Evolutionary conservation across 2,113 vertebrate species (phyloP).

Genomic region (Fregata magnificens): DNA sequence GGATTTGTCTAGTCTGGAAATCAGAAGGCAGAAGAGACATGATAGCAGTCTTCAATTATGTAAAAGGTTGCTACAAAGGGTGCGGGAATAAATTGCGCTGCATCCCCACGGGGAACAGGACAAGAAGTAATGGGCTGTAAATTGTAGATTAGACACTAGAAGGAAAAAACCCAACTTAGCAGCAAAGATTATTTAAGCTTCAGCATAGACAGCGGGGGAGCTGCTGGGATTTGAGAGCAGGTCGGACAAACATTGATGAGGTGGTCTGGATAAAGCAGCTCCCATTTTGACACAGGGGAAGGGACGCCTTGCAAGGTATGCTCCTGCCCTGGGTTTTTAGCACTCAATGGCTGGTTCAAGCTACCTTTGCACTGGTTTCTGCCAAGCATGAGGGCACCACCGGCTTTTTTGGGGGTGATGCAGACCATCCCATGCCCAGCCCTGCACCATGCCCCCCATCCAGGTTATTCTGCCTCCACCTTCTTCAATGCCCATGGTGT

Average conservation of each 20-base stretch:
- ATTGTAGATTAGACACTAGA: not conserved
- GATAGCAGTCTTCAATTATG: not conserved
- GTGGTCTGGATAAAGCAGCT: not conserved
- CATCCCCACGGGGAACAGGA: not conserved
- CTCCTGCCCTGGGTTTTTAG: not conserved
- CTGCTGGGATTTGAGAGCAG: not conserved
- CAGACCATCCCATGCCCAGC: not conserved
- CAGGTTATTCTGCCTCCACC: not conserved
- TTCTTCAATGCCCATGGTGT: not conserved
- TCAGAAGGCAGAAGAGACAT: not conserved
- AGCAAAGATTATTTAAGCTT: not conserved
- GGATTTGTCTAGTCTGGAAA: not conserved
- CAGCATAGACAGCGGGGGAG: not conserved
- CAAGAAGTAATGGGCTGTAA: slow-evolving; percentile 7
- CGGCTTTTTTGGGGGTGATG: not conserved
- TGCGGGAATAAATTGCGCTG: not conserved
- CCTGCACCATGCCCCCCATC: not conserved
- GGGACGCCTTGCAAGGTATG: not conserved
- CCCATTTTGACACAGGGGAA: not conserved
- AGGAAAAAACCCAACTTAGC: not conserved
- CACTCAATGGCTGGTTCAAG: not conserved
- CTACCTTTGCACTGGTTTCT: not conserved
- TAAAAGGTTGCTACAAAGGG: not conserved
- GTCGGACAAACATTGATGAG: not conserved
- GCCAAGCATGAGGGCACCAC: not conserved